phyloP scores from a whole-genome alignment of 1,140 invertebrate species.

The Armadillidium nasatum region DNA sequence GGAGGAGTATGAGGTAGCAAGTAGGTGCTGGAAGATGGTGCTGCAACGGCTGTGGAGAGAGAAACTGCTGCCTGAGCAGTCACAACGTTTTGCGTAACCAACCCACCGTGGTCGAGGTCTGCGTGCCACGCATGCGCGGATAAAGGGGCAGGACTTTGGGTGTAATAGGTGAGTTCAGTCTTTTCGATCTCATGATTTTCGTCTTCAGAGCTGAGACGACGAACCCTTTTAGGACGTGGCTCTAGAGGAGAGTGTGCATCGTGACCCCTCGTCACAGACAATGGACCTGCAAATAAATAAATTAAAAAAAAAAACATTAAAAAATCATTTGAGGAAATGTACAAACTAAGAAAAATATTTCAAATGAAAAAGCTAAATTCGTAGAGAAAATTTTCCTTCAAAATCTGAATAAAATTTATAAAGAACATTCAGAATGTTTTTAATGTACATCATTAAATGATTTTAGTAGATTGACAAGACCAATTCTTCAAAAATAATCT shows the following conservation, averaged over 20 bases:
- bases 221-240: slow-evolving; percentile 56
- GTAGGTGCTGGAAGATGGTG: slow-evolving; percentile 56
- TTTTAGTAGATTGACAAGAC: no score
- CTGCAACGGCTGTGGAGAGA: slow-evolving; percentile 55
- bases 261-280: slow-evolving; percentile 40
- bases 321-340: neutral
- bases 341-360: no score
- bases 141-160: slow-evolving; percentile 57
- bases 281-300: slow-evolving; percentile 46
- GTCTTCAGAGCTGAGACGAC: slow-evolving; percentile 54
- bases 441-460: no score
- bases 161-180: slow-evolving; percentile 56
- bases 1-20: slow-evolving; percentile 60
- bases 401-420: no score
- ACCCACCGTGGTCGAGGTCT: slow-evolving; percentile 56
- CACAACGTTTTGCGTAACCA: slow-evolving; percentile 19
- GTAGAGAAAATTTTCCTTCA: no score
- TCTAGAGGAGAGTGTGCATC: slow-evolving; percentile 47
- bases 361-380: no score
- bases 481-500: no score
- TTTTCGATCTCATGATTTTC: slow-evolving; percentile 48
- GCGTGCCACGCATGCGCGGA: slow-evolving; percentile 57
- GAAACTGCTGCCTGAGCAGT: slow-evolving; percentile 16
- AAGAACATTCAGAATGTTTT: no score
- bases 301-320: slow-evolving; percentile 9